A percentile compares a stretch with the other conserved stretches of the same genome.
These are phyloP conservation scores for Poeciliopsis prolifica DNA, from an alignment of 2,113 vertebrate genomes.

Conservation along the genomic window DNA sequence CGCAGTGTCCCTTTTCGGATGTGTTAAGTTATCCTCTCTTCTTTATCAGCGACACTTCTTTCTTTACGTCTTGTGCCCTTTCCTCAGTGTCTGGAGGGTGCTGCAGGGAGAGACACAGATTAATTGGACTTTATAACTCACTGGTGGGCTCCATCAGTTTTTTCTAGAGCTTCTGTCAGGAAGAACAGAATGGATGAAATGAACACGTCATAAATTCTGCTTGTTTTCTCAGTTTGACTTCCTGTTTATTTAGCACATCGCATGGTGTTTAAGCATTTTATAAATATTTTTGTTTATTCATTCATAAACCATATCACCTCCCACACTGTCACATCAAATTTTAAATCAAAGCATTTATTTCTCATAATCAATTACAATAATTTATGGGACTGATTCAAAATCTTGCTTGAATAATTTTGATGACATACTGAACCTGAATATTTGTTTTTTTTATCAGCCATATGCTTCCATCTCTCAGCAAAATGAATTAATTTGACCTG, in stretches of 20 bases:
- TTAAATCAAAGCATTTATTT: background rate
- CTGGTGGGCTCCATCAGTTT: slow-evolving; percentile 19
- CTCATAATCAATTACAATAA: background rate
- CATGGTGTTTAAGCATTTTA: background rate
- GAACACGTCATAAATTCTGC: slow-evolving; percentile 41
- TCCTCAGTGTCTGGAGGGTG: slow-evolving; percentile 28
- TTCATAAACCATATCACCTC: slow-evolving; percentile 1
- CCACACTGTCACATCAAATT: background rate
- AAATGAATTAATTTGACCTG: background rate
- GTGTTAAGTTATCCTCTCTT: slow-evolving; percentile 39
- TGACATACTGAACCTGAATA: background rate
- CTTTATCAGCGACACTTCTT: slow-evolving; percentile 17
- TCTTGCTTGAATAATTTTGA: background rate
- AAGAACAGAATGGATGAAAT: slow-evolving; percentile 50
- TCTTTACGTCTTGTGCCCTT: slow-evolving; percentile 22
- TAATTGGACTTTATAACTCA: slow-evolving; percentile 43
- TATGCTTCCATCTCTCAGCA: background rate
- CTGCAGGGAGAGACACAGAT: slow-evolving; percentile 32
- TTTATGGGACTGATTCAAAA: background rate
- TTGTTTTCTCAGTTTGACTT: slow-evolving; percentile 23
- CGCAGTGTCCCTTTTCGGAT: slow-evolving; percentile 21
- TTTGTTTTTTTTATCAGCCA: background rate
- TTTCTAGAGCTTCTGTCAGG: slow-evolving; percentile 33
- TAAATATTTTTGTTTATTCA: background rate
- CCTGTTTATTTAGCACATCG: slow-evolving; percentile 6